Base-by-base conservation (phyloP, 2,888 invertebrate species). In the Polyommatus iphigenia region DNA sequence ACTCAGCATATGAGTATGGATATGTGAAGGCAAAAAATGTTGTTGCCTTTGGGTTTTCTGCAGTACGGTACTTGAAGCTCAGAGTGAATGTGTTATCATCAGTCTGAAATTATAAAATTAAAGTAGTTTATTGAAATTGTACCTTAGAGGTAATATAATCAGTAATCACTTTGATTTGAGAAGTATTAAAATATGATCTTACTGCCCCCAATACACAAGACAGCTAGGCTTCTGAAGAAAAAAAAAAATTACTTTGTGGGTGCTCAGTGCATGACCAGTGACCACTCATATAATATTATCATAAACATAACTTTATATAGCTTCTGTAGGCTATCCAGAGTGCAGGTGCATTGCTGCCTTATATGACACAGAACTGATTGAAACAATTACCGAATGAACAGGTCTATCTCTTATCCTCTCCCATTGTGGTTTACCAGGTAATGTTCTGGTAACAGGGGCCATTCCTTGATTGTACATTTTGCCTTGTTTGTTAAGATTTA, bases 401-500 rank as follows among this genome's bases (percentile, higher is more conserved):
- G 97, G 97, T 85, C 96, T 96, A 82, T 98, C 97, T 81, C 96
- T 95, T 80, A 98, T 96, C 80, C 98, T 94, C 84, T 98, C 97
- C 98, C 98, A 98, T 83, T 96, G 96, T 10, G 96, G 95, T 85
- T 96, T 96, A 18, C 97, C 97, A 13, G 98, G 98, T 78, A 97
- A 88, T 7, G 96, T 95, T 82, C 96, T 95, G 80, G 95, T 97
- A 41, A 98, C 97, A 0, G 98, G 98, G 36, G 96, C 96, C 98
- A 98, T 98, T 71, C 98, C 98, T 88, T 98, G 98, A 85, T 97
- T 97, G 89, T 97, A 98, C 95, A 98, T 96, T 91, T 98, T 98
- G 78, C 97, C 96, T 93, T 98, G 98, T 83, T 97, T 96, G 91
- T 98, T 98, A 82, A 98, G 91, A 90, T 98, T 98, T 87, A 98